Base-by-base conservation (phyloP, 2,113 vertebrate species). In the Podarcis cretensis region DNA sequence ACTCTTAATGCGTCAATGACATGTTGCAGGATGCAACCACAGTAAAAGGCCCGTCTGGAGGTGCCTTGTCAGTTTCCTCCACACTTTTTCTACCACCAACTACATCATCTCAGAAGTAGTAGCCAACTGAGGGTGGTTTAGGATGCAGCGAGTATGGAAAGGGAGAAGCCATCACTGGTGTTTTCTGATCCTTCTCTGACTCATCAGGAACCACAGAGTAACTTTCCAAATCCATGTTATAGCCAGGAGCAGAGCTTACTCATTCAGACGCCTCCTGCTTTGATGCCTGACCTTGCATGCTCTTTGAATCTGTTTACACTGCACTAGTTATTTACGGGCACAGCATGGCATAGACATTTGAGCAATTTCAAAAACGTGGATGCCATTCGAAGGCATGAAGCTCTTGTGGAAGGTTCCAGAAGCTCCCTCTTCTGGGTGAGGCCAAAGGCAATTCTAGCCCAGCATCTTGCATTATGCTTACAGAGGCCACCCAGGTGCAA, bases 131-230 rank as follows among this genome's bases (percentile, higher is more conserved):
- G 82, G 4, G 59, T 37, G 63, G n/a, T 77, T 75, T 83, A 73
- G 78, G 48, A 87, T 73, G 21, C 23, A 73, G 48, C 20, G 16
- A 78, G n/a, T 48, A 78, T 37, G 65, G 23, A 77, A 71, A 59
- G 63, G n/a, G 16, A 84, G 74, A 69, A 57, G 81, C 54, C 48
- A 13, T 68, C 59, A 69, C 63, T 89, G 81, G 71, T 82, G n/a
- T 63, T 81, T 75, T 65, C 54, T 75, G 71, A 40, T 68, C 37
- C 87, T 78, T n/a, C 63, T 83, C 77, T 84, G 81, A 84, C 63
- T 89, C 81, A 84, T 37, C 87, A 77, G 37, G 43, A 68, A 83
- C 65, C 74, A 30, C 74, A 37, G 73, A 30, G 63, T 57, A 77
- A 35, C 74, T 21, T 89, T 78, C 81, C 81, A 78, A 84, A 10